These are phyloP conservation scores for Leptinotarsa rubiginosa DNA, from an alignment of 2,888 invertebrate species.

Conservation along the genomic window DNA sequence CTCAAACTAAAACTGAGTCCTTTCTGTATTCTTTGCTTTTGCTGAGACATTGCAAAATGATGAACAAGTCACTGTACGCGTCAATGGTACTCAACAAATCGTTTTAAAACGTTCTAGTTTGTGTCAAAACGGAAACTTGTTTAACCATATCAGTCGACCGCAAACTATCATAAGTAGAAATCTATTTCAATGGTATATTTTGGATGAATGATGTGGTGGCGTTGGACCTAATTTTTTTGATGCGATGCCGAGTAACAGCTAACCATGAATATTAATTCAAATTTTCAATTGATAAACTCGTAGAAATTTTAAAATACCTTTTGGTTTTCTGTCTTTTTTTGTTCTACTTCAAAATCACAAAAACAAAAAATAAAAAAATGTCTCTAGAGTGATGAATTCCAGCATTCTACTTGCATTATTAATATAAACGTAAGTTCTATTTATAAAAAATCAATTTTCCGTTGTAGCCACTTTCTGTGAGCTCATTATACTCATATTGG, in stretches of 20 bases:
- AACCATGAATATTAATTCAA: too few species aligned
- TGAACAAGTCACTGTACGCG: background rate
- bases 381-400: background rate
- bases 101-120: background rate
- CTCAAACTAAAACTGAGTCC: constrained; percentile 59
- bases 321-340: too few species aligned
- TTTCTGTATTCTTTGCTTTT: constrained; percentile 47
- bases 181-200: too few species aligned
- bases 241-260: too few species aligned
- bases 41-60: constrained; percentile 24
- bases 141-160: background rate
- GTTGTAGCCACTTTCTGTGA: constrained; percentile 5
- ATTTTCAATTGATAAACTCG: too few species aligned
- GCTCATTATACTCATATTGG: constrained; percentile 8
- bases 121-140: background rate
- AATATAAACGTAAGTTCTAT: constrained; percentile 1
- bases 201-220: too few species aligned
- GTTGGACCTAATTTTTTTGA: too few species aligned
- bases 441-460: constrained; percentile 16
- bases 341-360: too few species aligned
- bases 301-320: too few species aligned
- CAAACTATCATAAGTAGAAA: background rate
- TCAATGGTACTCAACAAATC: background rate
- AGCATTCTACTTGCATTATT: background rate
- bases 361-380: too few species aligned